Evolutionary conservation across 2,888 invertebrate species (phyloP).

Genomic region (Oscheius sp.): DNA sequence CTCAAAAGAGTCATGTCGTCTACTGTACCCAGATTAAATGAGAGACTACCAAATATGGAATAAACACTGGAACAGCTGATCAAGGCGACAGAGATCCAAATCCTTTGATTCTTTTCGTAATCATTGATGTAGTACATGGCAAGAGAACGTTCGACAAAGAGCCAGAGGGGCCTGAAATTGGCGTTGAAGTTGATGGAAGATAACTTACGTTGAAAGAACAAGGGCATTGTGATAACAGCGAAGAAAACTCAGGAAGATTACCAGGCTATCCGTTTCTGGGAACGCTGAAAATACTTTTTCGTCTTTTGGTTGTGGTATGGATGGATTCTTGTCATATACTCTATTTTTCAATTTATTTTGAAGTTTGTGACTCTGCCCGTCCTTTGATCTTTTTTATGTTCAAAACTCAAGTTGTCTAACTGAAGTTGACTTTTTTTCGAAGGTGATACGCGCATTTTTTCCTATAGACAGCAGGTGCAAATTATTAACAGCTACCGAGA

Average conservation of each 20-base stretch:
- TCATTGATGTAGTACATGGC: constrained; percentile 4
- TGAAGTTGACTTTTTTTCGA: no score
- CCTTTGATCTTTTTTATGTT: no score
- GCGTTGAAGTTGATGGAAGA: background rate
- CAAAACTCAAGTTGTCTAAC: no score
- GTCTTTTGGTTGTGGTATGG: no score
- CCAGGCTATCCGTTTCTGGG: background rate
- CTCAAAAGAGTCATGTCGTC: no score
- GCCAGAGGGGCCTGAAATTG: background rate
- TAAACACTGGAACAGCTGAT: background rate
- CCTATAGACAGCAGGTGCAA: no score
- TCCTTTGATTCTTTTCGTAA: constrained; percentile 7
- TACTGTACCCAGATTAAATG: background rate
- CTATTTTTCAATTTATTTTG: background rate
- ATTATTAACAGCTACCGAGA: no score
- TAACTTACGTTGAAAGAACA: background rate
- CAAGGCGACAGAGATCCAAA: background rate
- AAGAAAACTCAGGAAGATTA: background rate
- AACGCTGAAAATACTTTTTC: background rate
- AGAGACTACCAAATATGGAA: background rate
- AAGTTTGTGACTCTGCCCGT: background rate
- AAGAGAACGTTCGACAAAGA: constrained; percentile 5
- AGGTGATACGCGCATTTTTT: no score
- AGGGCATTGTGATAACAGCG: background rate
- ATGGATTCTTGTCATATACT: background rate